phyloP scores from a whole-genome alignment of 2,888 invertebrate genomes.

The Drosophila stalkeri region DNA sequence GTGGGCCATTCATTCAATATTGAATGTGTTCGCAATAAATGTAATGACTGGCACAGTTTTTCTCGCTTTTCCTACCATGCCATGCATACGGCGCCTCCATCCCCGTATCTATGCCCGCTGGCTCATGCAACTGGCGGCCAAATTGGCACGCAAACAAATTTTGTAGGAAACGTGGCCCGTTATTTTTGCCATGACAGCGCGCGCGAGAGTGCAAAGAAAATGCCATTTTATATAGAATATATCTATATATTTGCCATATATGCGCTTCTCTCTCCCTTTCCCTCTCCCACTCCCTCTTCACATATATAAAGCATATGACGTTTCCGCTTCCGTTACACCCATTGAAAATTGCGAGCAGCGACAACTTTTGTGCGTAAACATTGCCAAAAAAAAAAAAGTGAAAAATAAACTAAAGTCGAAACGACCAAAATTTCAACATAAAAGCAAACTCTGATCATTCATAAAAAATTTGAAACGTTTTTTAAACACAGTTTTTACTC shows the following conservation, averaged over 20 bases:
- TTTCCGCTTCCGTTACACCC: slow-evolving; percentile 71
- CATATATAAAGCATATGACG: slow-evolving; percentile 63
- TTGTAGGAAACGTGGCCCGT: slow-evolving; percentile 78
- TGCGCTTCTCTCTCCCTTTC: slow-evolving; percentile 8
- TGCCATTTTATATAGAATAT: slow-evolving; percentile 51
- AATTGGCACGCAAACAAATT: slow-evolving; percentile 80
- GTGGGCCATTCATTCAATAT: slow-evolving; percentile 80
- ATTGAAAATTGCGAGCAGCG: slow-evolving; percentile 46
- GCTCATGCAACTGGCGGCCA: slow-evolving; percentile 46
- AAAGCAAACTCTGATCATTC: slow-evolving; percentile 22
- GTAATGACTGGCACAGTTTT: slow-evolving; percentile 81
- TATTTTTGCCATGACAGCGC: slow-evolving; percentile 66
- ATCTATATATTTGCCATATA: slow-evolving; percentile 26
- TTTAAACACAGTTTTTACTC: slow-evolving; percentile 2
- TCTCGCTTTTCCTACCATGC: slow-evolving; percentile 21
- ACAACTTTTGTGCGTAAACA: slow-evolving; percentile 62
- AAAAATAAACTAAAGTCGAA: slow-evolving; percentile 12
- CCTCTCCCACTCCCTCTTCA: neutral
- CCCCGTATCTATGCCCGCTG: neutral
- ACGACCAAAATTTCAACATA: slow-evolving; percentile 6
- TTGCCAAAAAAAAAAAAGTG: slow-evolving; percentile 32
- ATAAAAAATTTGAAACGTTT: slow-evolving; percentile 5
- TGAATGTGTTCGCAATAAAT: slow-evolving; percentile 79
- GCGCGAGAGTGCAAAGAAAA: slow-evolving; percentile 59
- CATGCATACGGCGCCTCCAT: neutral